Conservation (phyloP, 1,140 invertebrate species). For the Lamellibrachia luymesi region DNA sequence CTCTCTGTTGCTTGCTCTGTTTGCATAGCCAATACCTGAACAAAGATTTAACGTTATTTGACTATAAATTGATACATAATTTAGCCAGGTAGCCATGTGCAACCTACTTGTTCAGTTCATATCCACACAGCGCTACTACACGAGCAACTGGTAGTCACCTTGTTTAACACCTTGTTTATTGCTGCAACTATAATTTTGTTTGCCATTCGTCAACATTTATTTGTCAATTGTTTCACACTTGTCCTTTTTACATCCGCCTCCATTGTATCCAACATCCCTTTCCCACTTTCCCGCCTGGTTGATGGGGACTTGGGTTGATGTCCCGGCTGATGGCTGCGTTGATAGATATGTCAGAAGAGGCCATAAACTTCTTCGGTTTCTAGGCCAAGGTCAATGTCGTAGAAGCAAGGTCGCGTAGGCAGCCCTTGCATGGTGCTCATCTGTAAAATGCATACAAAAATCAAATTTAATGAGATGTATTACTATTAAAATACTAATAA, state of each 20-base stretch:
- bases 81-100: background rate
- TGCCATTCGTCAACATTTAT: background rate
- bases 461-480: background rate
- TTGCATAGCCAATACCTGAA: background rate
- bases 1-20: background rate
- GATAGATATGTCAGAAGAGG: constrained; percentile 35
- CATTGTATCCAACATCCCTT: background rate
- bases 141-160: background rate
- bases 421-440: constrained; percentile 93
- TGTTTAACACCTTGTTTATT: background rate
- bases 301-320: background rate
- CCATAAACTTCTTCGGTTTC: constrained; percentile 56
- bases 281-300: background rate
- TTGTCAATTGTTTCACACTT: background rate
- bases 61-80: background rate
- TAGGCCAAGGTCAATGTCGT: constrained; percentile 91
- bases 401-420: constrained; percentile 91
- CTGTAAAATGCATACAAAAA: constrained; percentile 38
- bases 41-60: background rate
- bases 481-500: background rate
- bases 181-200: background rate
- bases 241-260: background rate
- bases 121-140: background rate
- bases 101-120: background rate
- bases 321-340: background rate